Evolutionary conservation across 1,140 invertebrate genomes (phyloP).

Genomic region (Bicyclus anynana): DNA sequence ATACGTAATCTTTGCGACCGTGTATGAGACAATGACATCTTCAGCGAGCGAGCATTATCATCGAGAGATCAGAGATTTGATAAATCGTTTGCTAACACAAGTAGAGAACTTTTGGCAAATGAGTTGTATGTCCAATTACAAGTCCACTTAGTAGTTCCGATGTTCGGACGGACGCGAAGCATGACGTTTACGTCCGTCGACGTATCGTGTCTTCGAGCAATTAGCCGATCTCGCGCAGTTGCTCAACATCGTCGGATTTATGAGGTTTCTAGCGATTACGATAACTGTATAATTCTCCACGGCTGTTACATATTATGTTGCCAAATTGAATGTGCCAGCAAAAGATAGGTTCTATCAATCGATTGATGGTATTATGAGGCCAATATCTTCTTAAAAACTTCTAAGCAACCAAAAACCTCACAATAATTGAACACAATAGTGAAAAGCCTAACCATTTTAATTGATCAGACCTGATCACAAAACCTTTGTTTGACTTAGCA

Average conservation of each 20-base stretch:
- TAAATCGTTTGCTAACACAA: too few species aligned
- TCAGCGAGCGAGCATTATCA: too few species aligned
- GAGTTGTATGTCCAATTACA: background rate
- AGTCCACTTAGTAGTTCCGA: constrained; percentile 6
- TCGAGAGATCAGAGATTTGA: too few species aligned
- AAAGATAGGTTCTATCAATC: background rate
- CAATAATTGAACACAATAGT: too few species aligned
- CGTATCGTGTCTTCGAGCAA: constrained; percentile 24
- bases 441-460: too few species aligned
- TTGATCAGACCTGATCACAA: too few species aligned
- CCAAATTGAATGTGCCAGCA: constrained; percentile 4
- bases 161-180: constrained; percentile 10
- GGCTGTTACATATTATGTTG: constrained; percentile 5
- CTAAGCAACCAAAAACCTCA: background rate
- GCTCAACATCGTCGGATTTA: constrained; percentile 23
- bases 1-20: too few species aligned
- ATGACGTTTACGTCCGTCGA: constrained; percentile 9
- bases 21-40: too few species aligned
- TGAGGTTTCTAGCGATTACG: constrained; percentile 21
- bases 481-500: too few species aligned
- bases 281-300: constrained; percentile 22
- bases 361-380: background rate
- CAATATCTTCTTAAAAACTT: background rate
- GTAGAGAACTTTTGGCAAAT: background rate
- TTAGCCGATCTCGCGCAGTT: constrained; percentile 23